Conservation (phyloP, 2,797 vertebrate species). For the Loriculus beryllinus region DNA sequence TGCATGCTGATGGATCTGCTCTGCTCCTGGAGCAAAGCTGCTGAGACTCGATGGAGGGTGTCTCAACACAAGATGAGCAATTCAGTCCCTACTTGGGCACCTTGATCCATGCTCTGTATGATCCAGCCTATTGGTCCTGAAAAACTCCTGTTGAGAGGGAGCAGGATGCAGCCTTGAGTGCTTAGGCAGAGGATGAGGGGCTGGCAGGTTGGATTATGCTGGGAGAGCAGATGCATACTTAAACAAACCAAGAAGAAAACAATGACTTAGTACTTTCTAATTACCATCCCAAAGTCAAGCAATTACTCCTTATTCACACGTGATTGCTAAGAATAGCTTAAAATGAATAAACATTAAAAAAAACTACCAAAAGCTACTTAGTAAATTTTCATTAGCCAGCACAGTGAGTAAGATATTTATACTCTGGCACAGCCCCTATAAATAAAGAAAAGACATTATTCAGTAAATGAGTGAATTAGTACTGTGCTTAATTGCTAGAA, state of each 20-base stretch:
- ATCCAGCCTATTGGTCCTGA: neutral
- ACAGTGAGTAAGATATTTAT: constrained; percentile 70
- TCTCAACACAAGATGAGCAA: accelerated
- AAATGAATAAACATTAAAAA: constrained; percentile 72
- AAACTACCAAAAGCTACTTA: neutral
- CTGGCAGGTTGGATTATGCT: neutral
- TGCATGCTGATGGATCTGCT: neutral
- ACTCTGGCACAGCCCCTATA: constrained; percentile 60
- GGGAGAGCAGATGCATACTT: constrained; percentile 14
- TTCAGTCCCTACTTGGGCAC: neutral
- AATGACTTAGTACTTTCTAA: constrained; percentile 58
- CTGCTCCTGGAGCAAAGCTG: neutral
- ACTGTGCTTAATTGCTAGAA: constrained; percentile 66
- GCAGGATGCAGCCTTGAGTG: neutral
- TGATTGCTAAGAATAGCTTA: constrained; percentile 63
- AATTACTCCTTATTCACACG: constrained; percentile 68
- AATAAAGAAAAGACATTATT: constrained; percentile 72
- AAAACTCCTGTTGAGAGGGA: neutral
- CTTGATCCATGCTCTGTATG: accelerated
- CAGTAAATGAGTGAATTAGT: constrained; percentile 75
- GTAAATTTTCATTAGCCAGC: constrained; percentile 73
- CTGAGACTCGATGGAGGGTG: neutral
- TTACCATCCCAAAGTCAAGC: constrained; percentile 49
- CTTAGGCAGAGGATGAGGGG: neutral
- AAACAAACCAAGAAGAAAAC: constrained; percentile 40